Conservation (phyloP, 2,797 vertebrate genomes). For the Chaunax sp. region DNA sequence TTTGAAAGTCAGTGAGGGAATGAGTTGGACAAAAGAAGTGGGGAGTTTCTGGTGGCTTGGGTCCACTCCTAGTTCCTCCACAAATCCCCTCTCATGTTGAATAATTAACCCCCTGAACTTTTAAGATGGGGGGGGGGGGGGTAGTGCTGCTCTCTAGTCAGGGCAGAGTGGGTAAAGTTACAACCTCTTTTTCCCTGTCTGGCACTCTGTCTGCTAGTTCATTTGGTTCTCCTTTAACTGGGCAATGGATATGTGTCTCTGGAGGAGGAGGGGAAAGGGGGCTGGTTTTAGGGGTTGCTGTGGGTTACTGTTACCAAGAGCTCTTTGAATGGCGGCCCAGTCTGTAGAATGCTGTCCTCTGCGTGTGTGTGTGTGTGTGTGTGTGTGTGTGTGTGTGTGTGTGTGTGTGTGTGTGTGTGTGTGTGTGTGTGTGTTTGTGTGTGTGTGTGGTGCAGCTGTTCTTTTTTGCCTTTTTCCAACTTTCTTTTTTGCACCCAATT, state of each 20-base stretch:
- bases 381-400: slow-evolving; percentile 23
- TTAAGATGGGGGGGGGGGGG: slow-evolving; percentile 48
- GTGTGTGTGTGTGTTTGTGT: slow-evolving; percentile 27
- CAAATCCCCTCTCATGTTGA: slow-evolving; percentile 71
- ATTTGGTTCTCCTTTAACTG: slow-evolving; percentile 60
- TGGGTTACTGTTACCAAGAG: slow-evolving; percentile 80
- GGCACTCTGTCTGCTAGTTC: slow-evolving; percentile 59
- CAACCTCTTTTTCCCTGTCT: slow-evolving; percentile 66
- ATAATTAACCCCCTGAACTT: slow-evolving; percentile 80
- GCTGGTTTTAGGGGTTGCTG: slow-evolving; percentile 72
- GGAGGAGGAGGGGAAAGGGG: slow-evolving; percentile 60
- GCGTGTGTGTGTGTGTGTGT: slow-evolving; percentile 30
- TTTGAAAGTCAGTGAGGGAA: slow-evolving; percentile 24
- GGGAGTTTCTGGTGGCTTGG: slow-evolving; percentile 50
- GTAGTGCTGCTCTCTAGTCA: slow-evolving; percentile 61
- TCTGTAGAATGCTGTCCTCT: slow-evolving; percentile 64
- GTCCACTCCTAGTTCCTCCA: slow-evolving; percentile 56
- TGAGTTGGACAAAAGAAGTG: slow-evolving; percentile 52
- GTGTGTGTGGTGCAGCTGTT: slow-evolving; percentile 51
- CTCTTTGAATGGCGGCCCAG: slow-evolving; percentile 73
- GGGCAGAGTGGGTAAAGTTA: slow-evolving; percentile 77
- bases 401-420: slow-evolving; percentile 31
- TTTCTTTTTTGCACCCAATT: slow-evolving; percentile 42
- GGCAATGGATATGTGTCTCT: slow-evolving; percentile 69
- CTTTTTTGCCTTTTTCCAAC: slow-evolving; percentile 49